Conservation (phyloP, 2,113 vertebrate species). For the Heterochromis multidens region DNA sequence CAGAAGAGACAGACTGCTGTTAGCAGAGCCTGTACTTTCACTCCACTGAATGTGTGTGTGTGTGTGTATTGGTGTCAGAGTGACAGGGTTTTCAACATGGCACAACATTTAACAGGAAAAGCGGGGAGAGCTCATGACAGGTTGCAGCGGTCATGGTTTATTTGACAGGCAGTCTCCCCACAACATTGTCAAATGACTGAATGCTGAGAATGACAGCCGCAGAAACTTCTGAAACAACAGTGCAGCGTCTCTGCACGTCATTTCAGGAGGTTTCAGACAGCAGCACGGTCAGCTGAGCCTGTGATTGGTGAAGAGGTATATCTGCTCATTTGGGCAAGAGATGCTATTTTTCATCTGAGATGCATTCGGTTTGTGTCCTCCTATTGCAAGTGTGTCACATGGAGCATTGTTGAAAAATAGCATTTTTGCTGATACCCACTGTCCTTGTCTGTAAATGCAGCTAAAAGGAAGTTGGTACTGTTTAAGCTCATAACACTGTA, state of each 20-base stretch:
- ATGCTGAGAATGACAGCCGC: background rate
- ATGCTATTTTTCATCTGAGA: background rate
- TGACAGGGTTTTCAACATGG: constrained; percentile 55
- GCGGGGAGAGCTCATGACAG: constrained; percentile 37
- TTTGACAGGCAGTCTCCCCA: constrained; percentile 46
- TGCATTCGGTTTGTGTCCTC: background rate
- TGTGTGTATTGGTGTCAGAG: background rate
- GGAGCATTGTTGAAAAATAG: background rate
- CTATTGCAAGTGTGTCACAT: background rate
- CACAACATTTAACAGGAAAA: constrained; percentile 29
- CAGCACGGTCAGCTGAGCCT: background rate
- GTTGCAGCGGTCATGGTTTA: constrained; percentile 60
- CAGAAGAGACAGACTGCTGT: constrained; percentile 16
- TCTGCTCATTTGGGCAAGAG: background rate
- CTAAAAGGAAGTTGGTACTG: background rate
- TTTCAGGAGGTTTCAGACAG: background rate
- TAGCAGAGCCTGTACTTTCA: constrained; percentile 16
- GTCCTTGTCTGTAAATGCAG: background rate
- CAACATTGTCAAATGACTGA: background rate
- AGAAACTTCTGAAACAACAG: background rate
- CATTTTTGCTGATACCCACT: background rate
- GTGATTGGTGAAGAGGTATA: background rate
- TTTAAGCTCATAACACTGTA: background rate
- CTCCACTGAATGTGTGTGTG: background rate
- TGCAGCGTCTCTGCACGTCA: background rate